Base-by-base conservation (phyloP, 2,888 invertebrate genomes). In the Scaptomyza tumidula region DNA sequence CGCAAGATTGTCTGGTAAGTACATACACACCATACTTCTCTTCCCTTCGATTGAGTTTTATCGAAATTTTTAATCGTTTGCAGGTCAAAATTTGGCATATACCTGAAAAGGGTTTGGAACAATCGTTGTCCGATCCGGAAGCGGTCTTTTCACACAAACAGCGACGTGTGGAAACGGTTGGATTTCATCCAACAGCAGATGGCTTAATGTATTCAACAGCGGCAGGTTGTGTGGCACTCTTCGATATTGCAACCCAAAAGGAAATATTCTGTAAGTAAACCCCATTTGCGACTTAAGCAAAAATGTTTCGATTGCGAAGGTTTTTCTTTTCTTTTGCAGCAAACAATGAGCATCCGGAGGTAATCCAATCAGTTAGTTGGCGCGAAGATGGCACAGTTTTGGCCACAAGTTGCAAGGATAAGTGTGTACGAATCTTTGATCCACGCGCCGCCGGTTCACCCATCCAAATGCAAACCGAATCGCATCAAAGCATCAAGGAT, bases 401-500 rank as follows among this genome's bases (percentile, higher is more conserved):
- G 56, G 97, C 96, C 6, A 97, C 98, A 0, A 96, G 98, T 0
- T 97, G 97, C 92, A 98, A 98, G 92, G 99, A 99, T 92, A 97
- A 97, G 91, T 95, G 95, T 91, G 94, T 98, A 1, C 94, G 98
- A 57, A 94, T 98, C 39, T 93, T 97, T 80, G 98, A 98, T 92
- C 98, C 98, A 0, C 93, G 97, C 35, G 93, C 94, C 29, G 92
- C 93, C 33, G 88, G 93, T 0, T 92, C 93, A 19, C 92, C 94
- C 0, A 94, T 95, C 63, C 91, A 94, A 55, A 93, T 94, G 84
- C 93, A 94, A 5, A 94, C 95, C 0, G 94, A 95, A 82, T 97
- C 97, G 86, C 98, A 98, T 92, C 96, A 96, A 91, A 97, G 96
- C 90, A 96, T 97, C 75, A 98, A 97, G 92, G 98, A 98, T 89